These are phyloP conservation scores for Acheta domesticus DNA, from an alignment of 2,888 invertebrate genomes.

Conservation along the genomic window DNA sequence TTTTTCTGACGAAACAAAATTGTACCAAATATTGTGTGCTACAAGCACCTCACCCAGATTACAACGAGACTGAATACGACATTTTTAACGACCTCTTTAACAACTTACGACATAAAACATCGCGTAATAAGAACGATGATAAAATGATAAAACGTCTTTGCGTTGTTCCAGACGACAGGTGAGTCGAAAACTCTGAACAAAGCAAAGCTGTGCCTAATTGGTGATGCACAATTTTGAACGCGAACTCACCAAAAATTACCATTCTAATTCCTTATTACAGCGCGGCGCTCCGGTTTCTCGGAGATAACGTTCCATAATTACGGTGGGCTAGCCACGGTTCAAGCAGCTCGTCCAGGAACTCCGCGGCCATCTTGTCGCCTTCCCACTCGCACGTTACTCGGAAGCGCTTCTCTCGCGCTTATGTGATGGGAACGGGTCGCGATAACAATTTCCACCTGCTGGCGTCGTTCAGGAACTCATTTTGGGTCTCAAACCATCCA, in stretches of 20 bases:
- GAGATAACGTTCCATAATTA: not conserved
- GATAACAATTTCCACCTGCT: not conserved
- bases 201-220: not conserved
- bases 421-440: not conserved
- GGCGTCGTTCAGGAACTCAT: not conserved
- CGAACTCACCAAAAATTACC: not conserved
- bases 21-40: too few species aligned
- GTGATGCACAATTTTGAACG: not conserved
- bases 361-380: too few species aligned
- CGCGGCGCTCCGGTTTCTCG: not conserved
- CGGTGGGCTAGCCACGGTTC: not conserved
- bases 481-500: not conserved
- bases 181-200: not conserved
- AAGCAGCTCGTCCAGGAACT: not conserved
- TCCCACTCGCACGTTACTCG: too few species aligned
- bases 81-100: too few species aligned
- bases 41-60: too few species aligned
- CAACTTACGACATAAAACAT: too few species aligned
- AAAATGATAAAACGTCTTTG: too few species aligned
- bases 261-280: slow-evolving; percentile 9
- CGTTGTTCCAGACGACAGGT: not conserved
- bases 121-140: too few species aligned
- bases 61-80: too few species aligned
- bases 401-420: not conserved
- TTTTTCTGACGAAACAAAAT: too few species aligned